Evolutionary conservation across 2,797 vertebrate species (phyloP).

Genomic region (Stomatorhinus walkeri): DNA sequence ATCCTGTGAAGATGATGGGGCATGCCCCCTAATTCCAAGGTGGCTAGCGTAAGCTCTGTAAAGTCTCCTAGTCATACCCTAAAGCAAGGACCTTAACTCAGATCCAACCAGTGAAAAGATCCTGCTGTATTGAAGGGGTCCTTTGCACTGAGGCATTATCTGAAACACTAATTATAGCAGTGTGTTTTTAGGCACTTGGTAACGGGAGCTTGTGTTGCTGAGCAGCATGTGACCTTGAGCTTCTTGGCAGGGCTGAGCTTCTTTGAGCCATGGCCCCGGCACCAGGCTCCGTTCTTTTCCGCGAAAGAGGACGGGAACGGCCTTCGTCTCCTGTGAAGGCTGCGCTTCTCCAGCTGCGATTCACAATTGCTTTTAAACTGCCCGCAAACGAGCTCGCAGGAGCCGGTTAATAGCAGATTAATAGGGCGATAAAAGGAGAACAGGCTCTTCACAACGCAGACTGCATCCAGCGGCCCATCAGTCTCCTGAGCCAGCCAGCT

Average conservation of each 20-base stretch:
- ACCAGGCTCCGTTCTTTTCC: not conserved
- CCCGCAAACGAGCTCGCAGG: not conserved
- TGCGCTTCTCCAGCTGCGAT: not conserved
- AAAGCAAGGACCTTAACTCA: not conserved
- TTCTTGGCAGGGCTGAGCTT: not conserved
- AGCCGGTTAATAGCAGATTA: not conserved
- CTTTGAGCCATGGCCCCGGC: not conserved
- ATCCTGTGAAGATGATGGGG: not conserved
- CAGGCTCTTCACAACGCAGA: not conserved
- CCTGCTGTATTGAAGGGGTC: not conserved
- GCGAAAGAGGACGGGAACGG: not conserved
- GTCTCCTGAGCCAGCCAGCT: not conserved
- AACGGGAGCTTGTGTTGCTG: not conserved
- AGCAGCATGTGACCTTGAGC: not conserved
- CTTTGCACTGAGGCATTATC: not conserved
- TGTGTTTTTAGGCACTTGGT: not conserved
- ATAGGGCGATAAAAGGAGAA: constrained; percentile 7
- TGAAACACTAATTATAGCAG: not conserved
- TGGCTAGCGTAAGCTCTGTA: not conserved
- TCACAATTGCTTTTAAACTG: not conserved
- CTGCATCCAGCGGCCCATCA: not conserved
- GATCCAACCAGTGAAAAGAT: not conserved
- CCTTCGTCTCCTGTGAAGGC: not conserved
- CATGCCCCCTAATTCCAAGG: not conserved
- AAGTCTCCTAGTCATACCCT: not conserved